These are phyloP conservation scores for Andrena camellia DNA, from an alignment of 2,888 invertebrate species.

Conservation along the genomic window DNA sequence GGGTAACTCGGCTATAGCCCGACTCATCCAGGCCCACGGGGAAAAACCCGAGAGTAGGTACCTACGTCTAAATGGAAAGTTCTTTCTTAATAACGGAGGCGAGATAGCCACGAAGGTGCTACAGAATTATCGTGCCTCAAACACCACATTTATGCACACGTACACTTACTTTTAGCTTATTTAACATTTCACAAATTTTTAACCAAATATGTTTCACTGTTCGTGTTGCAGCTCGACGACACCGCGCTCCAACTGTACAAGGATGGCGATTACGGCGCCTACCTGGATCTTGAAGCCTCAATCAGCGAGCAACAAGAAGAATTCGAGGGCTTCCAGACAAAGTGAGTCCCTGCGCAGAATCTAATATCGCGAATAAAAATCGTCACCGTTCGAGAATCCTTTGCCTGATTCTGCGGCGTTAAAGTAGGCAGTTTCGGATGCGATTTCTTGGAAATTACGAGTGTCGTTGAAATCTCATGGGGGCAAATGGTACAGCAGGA, in stretches of 20 bases:
- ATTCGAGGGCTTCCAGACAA: conserved; percentile 97
- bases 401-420: too few relatives aligned
- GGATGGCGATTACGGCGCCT: conserved; percentile 98
- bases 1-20: too few relatives aligned
- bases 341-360: conserved; percentile 88
- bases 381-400: conserved; percentile 7
- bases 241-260: conserved; percentile 98
- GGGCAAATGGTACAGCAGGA: too few relatives aligned
- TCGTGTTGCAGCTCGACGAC: conserved; percentile 95
- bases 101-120: background rate
- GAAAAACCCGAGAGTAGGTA: too few relatives aligned
- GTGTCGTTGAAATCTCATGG: background rate
- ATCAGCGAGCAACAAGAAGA: conserved; percentile 99
- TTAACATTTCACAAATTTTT: background rate
- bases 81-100: background rate
- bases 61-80: background rate
- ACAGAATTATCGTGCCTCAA: background rate
- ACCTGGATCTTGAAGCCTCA: conserved; percentile 98
- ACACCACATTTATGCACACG: background rate
- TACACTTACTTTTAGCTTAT: background rate
- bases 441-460: conserved; percentile 25
- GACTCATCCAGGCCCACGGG: too few relatives aligned
- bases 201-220: conserved; percentile 3
- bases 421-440: background rate
- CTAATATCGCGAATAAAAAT: conserved; percentile 12